phyloP scores from a whole-genome alignment of 2,797 vertebrate species.

The Lerista edwardsae region DNA sequence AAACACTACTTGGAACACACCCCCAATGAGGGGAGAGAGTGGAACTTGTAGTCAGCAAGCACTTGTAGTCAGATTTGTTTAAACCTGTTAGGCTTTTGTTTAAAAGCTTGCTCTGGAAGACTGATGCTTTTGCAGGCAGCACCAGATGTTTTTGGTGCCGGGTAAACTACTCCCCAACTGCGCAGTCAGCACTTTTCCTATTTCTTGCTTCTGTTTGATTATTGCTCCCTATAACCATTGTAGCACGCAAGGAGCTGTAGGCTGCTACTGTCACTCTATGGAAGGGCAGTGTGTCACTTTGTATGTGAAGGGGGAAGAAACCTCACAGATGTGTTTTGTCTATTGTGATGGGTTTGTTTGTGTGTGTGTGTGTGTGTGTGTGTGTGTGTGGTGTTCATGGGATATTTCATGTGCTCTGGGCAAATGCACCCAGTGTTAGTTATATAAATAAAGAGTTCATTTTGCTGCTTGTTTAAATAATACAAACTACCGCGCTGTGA shows the following conservation, averaged over 20 bases:
- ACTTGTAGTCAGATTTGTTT: background rate
- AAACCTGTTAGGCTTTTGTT: conserved; percentile 24
- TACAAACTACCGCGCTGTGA: conserved; percentile 37
- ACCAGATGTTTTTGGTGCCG: conserved; percentile 7
- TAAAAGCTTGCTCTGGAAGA: conserved; percentile 1
- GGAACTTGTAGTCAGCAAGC: conserved; percentile 5
- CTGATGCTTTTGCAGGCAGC: conserved; percentile 7
- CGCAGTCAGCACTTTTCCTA: background rate
- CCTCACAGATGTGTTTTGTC: background rate
- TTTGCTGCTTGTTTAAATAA: background rate
- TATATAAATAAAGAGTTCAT: conserved; percentile 25
- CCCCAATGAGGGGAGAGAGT: background rate
- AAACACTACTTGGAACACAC: background rate
- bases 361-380: background rate
- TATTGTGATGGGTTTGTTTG: conserved; percentile 10
- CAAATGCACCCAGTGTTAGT: conserved; percentile 35
- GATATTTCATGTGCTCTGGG: conserved; percentile 37
- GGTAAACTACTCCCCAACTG: background rate
- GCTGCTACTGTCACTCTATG: background rate
- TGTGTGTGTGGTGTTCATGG: background rate
- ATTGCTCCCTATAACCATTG: background rate
- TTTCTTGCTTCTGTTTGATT: background rate
- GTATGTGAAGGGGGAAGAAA: background rate
- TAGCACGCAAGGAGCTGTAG: background rate
- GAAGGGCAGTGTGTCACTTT: background rate